Evolutionary conservation across 1,140 invertebrate species (phyloP).

Genomic region (Macrostomum lignano): DNA sequence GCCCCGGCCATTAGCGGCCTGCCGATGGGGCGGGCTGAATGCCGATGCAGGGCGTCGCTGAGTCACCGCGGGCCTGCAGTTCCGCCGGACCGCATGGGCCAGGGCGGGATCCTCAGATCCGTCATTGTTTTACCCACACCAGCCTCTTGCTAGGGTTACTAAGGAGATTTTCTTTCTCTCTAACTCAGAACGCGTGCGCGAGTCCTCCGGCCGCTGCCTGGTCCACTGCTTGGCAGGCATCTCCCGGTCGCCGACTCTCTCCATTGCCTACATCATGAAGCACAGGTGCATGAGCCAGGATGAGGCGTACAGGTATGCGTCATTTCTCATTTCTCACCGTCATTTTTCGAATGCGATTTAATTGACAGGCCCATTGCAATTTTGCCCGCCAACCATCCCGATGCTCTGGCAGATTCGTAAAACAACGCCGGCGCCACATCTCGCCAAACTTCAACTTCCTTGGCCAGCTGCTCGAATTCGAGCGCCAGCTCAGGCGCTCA

Average conservation of each 20-base stretch:
- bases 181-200: slow-evolving; percentile 34
- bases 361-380: background rate
- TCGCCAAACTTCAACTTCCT: slow-evolving; percentile 49
- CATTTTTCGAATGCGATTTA: slow-evolving; percentile 1
- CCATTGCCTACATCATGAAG: slow-evolving; percentile 69
- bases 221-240: slow-evolving; percentile 85
- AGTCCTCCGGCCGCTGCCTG: slow-evolving; percentile 38
- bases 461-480: slow-evolving; percentile 35
- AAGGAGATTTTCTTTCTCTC: too few relatives aligned
- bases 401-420: slow-evolving; percentile 36
- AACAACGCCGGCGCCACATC: slow-evolving; percentile 54
- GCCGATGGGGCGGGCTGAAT: too few relatives aligned
- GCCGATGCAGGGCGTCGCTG: too few relatives aligned
- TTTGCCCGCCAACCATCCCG: too few relatives aligned
- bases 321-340: background rate
- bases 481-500: slow-evolving; percentile 12
- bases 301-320: slow-evolving; percentile 32
- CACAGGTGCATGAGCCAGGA: slow-evolving; percentile 32
- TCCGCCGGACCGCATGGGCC: too few relatives aligned
- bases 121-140: too few relatives aligned
- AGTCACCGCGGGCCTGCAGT: too few relatives aligned
- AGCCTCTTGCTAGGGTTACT: too few relatives aligned
- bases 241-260: slow-evolving; percentile 75
- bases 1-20: too few relatives aligned
- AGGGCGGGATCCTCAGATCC: too few relatives aligned